Conservation (phyloP, 2,113 vertebrate genomes). For the Embiotoca jacksoni region DNA sequence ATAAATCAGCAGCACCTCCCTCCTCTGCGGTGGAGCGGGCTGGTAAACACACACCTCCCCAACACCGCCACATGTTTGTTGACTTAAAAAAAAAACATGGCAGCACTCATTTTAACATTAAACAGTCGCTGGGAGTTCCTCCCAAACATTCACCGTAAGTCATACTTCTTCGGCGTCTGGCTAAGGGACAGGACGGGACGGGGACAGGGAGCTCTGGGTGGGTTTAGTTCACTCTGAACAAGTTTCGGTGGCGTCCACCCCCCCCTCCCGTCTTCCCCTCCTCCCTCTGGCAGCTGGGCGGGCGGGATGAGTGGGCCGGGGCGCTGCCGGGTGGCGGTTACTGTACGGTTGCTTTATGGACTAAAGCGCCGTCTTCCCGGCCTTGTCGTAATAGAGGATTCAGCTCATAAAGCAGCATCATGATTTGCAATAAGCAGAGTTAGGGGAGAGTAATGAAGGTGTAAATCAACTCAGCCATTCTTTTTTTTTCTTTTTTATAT, state of each 20-base stretch:
- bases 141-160: slow-evolving; percentile 24
- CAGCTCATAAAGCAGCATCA: slow-evolving; percentile 79
- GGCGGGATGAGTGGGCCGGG: slow-evolving; percentile 48
- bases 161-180: slow-evolving; percentile 33
- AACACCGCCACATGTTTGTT: slow-evolving; percentile 25
- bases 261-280: slow-evolving; percentile 18
- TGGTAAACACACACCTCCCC: slow-evolving; percentile 56
- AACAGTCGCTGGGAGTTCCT: slow-evolving; percentile 71
- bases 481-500: slow-evolving; percentile 25
- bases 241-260: neutral
- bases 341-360: slow-evolving; percentile 76
- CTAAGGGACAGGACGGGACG: slow-evolving; percentile 9
- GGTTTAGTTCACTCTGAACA: neutral
- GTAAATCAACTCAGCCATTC: slow-evolving; percentile 74
- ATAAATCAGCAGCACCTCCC: slow-evolving; percentile 52
- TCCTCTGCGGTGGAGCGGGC: slow-evolving; percentile 18
- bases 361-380: slow-evolving; percentile 64
- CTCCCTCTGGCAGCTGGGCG: slow-evolving; percentile 31
- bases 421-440: slow-evolving; percentile 79
- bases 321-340: slow-evolving; percentile 60
- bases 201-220: neutral
- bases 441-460: slow-evolving; percentile 78
- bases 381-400: slow-evolving; percentile 74
- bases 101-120: slow-evolving; percentile 47
- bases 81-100: slow-evolving; percentile 47